Evolutionary conservation across 1,140 invertebrate species (phyloP), one percentile per base, ranked within the genome.

Genomic region (Chironomus tepperi): DNA sequence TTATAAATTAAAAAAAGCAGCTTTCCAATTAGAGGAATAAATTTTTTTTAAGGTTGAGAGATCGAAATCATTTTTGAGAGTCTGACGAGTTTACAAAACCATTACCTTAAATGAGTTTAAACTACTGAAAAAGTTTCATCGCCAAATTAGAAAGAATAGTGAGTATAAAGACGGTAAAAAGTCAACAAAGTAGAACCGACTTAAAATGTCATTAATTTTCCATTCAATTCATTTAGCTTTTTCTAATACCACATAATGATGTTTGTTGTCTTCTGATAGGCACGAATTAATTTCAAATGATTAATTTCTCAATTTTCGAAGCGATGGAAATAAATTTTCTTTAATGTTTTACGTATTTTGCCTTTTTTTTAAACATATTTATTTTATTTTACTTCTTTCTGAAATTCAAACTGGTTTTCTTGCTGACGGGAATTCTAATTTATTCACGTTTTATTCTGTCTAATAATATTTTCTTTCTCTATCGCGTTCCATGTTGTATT

Each of bases 191-290:
- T 57, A 57, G 47, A 57, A 57, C 47, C 47, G 47, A 57, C 47
- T 57, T 57, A 57, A 57, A 57, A 57, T 57, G 47, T 57, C 47
- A 57, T 57, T 57, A 57, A 57, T 57, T 57, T 57, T 57, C 47
- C 47, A 57, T 57, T 57, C 47, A 57, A 12, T 57, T 57, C 47
- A 57, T 57, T 57, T 57, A n/a, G 3, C n/a, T n/a, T n/a, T 57
- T 57, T 57, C 47, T 57, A 57, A 57, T 57, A n/a, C 47, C 47
- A 57, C 47, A 57, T 57, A 57, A 57, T 57, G n/a, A 57, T 57
- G 47, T 57, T 57, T 57, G 47, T 57, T 57, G 47, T 57, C 47
- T 57, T n/a, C n/a, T 57, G 47, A 57, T 57, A 57, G 47, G 47
- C 47, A 5, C 47, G 47, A 57, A 57, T 57, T 57, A 57, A 57